Evolutionary conservation across 2,113 vertebrate genomes (phyloP).

Genomic region (Bothrops jararaca): DNA sequence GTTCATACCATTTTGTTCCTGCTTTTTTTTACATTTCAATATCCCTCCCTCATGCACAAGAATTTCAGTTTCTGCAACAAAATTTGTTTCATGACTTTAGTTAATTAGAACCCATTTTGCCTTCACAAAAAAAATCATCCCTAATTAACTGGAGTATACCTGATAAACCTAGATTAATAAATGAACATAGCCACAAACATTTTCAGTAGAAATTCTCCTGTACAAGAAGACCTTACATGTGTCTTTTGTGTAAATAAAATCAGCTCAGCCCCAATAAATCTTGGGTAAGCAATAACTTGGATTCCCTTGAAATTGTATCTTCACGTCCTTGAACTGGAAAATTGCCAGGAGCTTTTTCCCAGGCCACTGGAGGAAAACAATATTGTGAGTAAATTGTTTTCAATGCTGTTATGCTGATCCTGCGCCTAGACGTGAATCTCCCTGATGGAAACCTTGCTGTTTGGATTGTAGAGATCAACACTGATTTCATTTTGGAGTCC

Average conservation of each 20-base stretch:
- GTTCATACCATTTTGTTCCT: background rate
- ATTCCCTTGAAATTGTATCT: background rate
- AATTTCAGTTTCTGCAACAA: background rate
- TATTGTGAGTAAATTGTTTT: background rate
- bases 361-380: background rate
- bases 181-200: no score
- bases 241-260: background rate
- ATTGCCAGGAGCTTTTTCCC: background rate
- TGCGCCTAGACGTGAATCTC: background rate
- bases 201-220: background rate
- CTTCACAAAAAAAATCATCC: background rate
- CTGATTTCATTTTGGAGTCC: background rate
- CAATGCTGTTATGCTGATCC: background rate
- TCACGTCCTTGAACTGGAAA: constrained; percentile 5
- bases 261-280: background rate
- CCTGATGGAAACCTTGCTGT: background rate
- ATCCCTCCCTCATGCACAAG: background rate
- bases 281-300: background rate
- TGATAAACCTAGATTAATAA: background rate
- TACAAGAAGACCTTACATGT: background rate
- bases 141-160: background rate
- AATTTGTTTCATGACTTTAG: background rate
- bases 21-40: background rate
- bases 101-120: no score
- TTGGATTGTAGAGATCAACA: background rate